Conservation (phyloP, 1,140 invertebrate genomes). For the Calosoma granatense region DNA sequence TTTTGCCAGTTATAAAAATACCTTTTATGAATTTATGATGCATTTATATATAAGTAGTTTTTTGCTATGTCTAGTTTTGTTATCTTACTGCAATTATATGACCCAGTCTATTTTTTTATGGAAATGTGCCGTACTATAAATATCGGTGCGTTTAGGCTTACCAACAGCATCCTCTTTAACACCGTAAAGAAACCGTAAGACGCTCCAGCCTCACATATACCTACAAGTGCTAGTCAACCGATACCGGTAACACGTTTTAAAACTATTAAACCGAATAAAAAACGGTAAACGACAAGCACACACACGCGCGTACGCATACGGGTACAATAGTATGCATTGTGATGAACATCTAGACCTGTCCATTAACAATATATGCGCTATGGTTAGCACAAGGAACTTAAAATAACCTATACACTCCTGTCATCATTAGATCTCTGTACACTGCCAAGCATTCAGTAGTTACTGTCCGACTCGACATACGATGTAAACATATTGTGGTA, state of each 20-base stretch:
- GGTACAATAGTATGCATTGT: not conserved
- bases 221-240: not conserved
- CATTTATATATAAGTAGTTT: too few relatives aligned
- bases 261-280: not conserved
- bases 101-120: too few relatives aligned
- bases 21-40: too few relatives aligned
- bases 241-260: not conserved
- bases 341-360: not conserved
- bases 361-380: not conserved
- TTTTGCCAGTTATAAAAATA: too few relatives aligned
- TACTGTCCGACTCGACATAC: not conserved
- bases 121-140: too few relatives aligned
- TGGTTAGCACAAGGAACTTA: not conserved
- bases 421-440: not conserved
- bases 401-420: not conserved
- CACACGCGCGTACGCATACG: not conserved
- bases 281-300: not conserved
- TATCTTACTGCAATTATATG: too few relatives aligned
- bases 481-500: not conserved
- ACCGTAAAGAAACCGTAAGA: too few relatives aligned
- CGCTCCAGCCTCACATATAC: not conserved
- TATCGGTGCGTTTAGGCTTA: too few relatives aligned
- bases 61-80: too few relatives aligned
- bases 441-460: too few relatives aligned
- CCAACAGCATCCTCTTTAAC: too few relatives aligned